Evolutionary conservation across 2,888 invertebrate genomes (phyloP).

Genomic region (Nezara viridula): DNA sequence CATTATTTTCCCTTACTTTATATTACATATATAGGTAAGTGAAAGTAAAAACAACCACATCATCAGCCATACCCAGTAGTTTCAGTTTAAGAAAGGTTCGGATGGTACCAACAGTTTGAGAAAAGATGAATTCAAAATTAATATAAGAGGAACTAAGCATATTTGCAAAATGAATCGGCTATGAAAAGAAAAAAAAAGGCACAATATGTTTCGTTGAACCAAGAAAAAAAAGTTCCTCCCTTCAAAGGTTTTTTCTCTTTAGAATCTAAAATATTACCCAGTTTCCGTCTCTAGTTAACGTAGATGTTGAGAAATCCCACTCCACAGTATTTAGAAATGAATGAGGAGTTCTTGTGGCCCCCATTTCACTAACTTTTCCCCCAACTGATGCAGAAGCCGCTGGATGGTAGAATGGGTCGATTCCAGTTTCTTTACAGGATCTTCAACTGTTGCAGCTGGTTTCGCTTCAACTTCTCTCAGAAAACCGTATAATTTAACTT

Average conservation of each 20-base stretch:
- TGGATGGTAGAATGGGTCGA: slow-evolving; percentile 1
- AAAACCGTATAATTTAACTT: background rate
- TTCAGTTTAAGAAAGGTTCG: too few species aligned
- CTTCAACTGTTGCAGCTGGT: background rate
- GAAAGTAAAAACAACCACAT: too few species aligned
- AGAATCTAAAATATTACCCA: background rate
- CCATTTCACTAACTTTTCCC: background rate
- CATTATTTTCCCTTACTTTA: too few species aligned
- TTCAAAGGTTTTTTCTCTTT: background rate
- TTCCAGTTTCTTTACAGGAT: background rate
- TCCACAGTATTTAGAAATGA: background rate
- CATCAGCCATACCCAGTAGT: too few species aligned
- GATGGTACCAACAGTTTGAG: too few species aligned
- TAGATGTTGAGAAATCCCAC: background rate
- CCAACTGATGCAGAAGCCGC: background rate
- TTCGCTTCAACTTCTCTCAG: background rate
- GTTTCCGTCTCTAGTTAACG: background rate
- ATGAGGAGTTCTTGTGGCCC: background rate
- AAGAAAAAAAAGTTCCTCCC: background rate
- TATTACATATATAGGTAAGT: too few species aligned
- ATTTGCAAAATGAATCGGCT: too few species aligned
- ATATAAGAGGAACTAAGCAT: too few species aligned
- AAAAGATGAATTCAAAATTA: too few species aligned
- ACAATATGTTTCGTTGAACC: background rate
- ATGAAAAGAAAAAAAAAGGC: background rate